These are phyloP conservation scores for Eristalis tenax DNA, from an alignment of 2,888 invertebrate species.

Conservation along the genomic window DNA sequence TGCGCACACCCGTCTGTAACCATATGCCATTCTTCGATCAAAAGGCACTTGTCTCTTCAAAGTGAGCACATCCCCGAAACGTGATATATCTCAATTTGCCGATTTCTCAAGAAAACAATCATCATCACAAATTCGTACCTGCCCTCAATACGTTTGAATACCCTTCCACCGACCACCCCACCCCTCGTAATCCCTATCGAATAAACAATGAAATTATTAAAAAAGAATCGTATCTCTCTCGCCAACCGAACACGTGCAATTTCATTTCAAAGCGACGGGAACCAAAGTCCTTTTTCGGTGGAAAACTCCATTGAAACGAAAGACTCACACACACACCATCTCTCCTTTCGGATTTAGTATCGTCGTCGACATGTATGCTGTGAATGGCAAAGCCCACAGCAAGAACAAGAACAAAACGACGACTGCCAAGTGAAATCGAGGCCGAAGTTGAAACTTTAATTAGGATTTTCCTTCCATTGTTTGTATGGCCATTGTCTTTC, in stretches of 20 bases:
- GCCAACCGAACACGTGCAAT: conserved; percentile 42
- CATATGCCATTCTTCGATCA: not conserved
- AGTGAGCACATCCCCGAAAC: conserved; percentile 12
- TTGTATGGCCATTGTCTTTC: conserved; percentile 56
- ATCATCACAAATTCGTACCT: conserved; percentile 7
- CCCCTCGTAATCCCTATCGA: not conserved
- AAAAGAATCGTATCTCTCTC: conserved; percentile 3
- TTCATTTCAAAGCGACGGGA: conserved; percentile 3
- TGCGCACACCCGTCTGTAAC: too few species aligned
- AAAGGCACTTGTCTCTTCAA: not conserved
- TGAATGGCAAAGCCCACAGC: not conserved
- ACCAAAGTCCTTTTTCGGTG: conserved; percentile 13
- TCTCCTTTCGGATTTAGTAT: not conserved
- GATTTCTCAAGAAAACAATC: not conserved
- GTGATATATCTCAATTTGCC: conserved; percentile 42
- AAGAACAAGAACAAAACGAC: conserved; percentile 38
- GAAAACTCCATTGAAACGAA: conserved; percentile 48
- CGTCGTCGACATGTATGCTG: not conserved
- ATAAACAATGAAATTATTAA: conserved; percentile 37
- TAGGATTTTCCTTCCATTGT: conserved; percentile 63
- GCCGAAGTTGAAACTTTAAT: conserved; percentile 66
- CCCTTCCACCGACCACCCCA: not conserved
- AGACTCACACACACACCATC: conserved; percentile 31
- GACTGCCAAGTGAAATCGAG: conserved; percentile 62
- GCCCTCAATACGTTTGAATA: not conserved